These are phyloP conservation scores for Drosophila baimaii DNA, from an alignment of 1,140 invertebrate species.

Conservation along the genomic window DNA sequence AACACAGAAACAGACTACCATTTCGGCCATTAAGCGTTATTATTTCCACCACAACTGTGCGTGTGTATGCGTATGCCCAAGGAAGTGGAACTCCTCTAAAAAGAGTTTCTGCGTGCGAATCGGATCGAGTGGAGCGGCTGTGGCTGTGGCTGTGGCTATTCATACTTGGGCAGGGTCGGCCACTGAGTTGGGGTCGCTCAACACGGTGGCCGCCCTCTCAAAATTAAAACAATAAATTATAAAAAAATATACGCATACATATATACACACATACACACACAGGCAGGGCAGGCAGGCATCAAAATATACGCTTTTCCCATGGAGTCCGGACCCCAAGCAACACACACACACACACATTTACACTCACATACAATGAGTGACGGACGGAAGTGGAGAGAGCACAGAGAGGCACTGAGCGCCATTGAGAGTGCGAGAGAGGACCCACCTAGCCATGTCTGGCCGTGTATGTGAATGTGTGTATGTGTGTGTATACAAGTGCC, in stretches of 20 bases:
- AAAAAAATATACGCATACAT: constrained; percentile 59
- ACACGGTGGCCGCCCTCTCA: constrained; percentile 58
- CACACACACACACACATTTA: constrained; percentile 18
- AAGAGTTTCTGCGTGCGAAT: constrained; percentile 26
- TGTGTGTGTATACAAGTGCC: constrained; percentile 33
- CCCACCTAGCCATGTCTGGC: constrained; percentile 28
- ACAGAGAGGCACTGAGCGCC: constrained; percentile 43
- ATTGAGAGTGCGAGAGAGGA: constrained; percentile 47
- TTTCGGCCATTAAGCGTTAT: constrained; percentile 17
- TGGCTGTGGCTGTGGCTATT: constrained; percentile 6
- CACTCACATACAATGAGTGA: constrained; percentile 25
- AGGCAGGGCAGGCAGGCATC: constrained; percentile 30
- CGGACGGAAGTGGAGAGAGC: constrained; percentile 44
- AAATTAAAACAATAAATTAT: constrained; percentile 78
- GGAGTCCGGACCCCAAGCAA: constrained; percentile 41
- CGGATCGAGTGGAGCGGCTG: constrained; percentile 16
- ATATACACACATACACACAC: constrained; percentile 23
- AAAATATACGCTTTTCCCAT: constrained; percentile 54
- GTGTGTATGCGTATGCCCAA: constrained; percentile 31
- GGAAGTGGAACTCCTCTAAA: constrained; percentile 26
- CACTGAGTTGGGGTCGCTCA: constrained; percentile 19
- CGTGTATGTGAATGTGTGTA: constrained; percentile 23
- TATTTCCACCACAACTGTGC: constrained; percentile 42
- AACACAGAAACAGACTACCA: constrained; percentile 21
- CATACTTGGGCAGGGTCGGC: constrained; percentile 28